Percentiles rank a stretch among this genome's conserved stretches.
phyloP scores from a whole-genome alignment of 2,113 vertebrate species.

The Elephas maximus region DNA sequence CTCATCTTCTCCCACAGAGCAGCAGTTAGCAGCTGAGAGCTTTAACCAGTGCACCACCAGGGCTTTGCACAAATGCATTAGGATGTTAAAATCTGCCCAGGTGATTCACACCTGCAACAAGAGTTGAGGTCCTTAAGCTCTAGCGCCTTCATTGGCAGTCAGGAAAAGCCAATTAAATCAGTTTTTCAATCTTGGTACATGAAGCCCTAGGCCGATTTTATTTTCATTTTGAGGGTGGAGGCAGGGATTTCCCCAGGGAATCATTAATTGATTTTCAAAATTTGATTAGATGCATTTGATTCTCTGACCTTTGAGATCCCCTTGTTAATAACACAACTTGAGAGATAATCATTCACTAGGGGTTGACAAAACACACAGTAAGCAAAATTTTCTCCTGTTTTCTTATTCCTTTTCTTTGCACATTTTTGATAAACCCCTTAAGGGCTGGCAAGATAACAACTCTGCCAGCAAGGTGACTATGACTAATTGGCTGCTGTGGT shows the following conservation, averaged over 20 bases:
- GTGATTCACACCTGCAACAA: background rate
- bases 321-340: conserved; percentile 13
- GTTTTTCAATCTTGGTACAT: background rate
- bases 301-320: conserved; percentile 10
- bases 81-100: background rate
- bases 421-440: conserved; percentile 57
- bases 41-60: no score
- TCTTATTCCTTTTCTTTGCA: background rate
- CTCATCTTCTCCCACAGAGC: no score
- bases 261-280: conserved; percentile 4
- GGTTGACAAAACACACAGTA: background rate
- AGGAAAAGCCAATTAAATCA: background rate
- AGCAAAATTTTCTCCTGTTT: conserved; percentile 53
- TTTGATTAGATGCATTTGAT: background rate
- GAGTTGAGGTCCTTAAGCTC: background rate
- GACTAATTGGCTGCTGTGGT: background rate
- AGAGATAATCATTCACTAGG: conserved; percentile 63
- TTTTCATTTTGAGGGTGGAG: background rate
- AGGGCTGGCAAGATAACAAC: background rate
- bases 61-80: no score
- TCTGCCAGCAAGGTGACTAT: background rate
- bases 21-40: no score
- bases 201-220: background rate
- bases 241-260: background rate
- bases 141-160: background rate